These are phyloP conservation scores for Lysiphlebus fabarum DNA, from an alignment of 1,140 invertebrate species.

Conservation along the genomic window DNA sequence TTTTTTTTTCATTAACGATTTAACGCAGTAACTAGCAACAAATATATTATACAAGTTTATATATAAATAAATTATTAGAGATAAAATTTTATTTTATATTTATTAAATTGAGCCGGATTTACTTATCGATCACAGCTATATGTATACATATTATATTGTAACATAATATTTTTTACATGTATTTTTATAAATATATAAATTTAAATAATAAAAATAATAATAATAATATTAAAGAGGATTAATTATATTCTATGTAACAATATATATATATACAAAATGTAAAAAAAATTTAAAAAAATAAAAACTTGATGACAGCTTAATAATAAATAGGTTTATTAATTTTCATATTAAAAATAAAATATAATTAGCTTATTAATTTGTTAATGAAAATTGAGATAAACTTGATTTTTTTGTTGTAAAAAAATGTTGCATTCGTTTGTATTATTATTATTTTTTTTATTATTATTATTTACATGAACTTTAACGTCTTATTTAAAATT, in stretches of 20 bases:
- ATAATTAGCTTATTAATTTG: background rate
- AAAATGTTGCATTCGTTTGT: constrained; percentile 1
- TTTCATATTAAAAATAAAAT: background rate
- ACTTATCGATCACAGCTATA: no score
- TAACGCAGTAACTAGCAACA: no score
- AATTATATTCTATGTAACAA: background rate
- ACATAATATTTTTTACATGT: background rate
- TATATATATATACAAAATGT: background rate
- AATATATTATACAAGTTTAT: no score
- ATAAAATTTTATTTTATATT: no score
- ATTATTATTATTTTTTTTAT: no score
- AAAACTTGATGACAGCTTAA: constrained; percentile 54
- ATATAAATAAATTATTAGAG: no score
- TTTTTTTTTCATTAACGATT: no score
- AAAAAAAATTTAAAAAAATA: no score
- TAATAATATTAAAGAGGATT: no score
- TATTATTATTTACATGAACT: no score
- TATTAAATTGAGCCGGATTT: background rate
- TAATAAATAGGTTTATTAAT: no score
- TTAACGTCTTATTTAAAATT: background rate
- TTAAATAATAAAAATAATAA: background rate
- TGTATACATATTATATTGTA: background rate
- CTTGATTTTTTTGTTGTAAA: constrained; percentile 5
- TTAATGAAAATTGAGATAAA: constrained; percentile 6
- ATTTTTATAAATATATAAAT: no score